phyloP scores from a whole-genome alignment of 2,888 invertebrate genomes.

The Eupithecia centaureata region DNA sequence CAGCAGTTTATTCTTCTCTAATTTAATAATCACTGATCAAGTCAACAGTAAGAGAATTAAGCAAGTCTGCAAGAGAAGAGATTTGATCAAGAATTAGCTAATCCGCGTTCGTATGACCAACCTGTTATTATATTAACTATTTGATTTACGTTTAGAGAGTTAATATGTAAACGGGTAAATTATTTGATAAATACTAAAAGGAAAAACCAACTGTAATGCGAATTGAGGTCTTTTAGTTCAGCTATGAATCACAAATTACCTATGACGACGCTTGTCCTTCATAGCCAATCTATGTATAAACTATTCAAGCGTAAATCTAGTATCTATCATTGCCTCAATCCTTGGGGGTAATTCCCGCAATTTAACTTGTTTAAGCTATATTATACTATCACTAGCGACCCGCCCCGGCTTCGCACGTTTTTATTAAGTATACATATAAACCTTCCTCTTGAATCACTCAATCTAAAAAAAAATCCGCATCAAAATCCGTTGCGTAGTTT shows the following conservation, averaged over 20 bases:
- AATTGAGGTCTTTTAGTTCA: neutral
- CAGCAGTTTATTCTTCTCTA: neutral
- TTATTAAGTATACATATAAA: too few relatives aligned
- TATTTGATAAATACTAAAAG: neutral
- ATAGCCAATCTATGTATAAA: neutral
- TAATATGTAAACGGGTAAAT: neutral
- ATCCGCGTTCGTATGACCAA: neutral
- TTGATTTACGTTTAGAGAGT: neutral
- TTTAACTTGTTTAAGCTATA: conserved; percentile 21
- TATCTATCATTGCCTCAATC: conserved; percentile 16
- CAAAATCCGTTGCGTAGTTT: too few relatives aligned
- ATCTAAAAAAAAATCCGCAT: too few relatives aligned
- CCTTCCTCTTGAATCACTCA: too few relatives aligned
- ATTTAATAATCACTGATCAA: too few relatives aligned
- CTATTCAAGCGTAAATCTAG: neutral
- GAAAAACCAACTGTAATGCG: neutral
- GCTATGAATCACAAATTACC: neutral
- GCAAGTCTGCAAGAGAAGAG: neutral
- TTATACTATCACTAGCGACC: neutral
- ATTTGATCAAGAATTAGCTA: neutral
- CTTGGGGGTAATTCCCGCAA: conserved; percentile 20
- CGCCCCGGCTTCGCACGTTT: too few relatives aligned
- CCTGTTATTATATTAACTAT: neutral
- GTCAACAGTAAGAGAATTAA: too few relatives aligned
- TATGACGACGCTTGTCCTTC: neutral